phyloP scores from a whole-genome alignment of 2,113 vertebrate genomes.

The Talpa occidentalis region DNA sequence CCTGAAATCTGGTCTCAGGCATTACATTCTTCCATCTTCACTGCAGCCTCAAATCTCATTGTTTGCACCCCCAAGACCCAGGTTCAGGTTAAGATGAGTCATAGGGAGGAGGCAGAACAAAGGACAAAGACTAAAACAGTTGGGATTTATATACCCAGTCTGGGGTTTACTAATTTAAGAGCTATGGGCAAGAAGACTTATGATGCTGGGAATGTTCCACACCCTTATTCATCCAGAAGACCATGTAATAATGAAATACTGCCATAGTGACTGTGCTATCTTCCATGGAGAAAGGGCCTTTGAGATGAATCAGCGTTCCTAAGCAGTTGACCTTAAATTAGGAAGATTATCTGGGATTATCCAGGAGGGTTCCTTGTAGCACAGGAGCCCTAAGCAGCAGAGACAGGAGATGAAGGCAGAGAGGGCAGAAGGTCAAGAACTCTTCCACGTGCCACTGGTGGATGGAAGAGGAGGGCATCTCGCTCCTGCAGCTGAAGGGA shows the following conservation, averaged over 20 bases:
- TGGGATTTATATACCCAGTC: background rate
- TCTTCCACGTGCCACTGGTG: rapidly evolving
- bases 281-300: background rate
- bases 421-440: background rate
- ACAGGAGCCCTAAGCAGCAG: background rate
- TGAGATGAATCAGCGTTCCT: background rate
- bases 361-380: background rate
- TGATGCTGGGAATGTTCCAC: background rate
- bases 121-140: background rate
- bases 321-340: background rate
- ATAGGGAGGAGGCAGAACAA: background rate
- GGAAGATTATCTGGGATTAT: background rate
- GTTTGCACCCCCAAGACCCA: background rate
- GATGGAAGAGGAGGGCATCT: background rate
- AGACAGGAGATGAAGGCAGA: background rate
- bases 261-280: too few species aligned
- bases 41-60: background rate
- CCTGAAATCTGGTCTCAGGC: background rate
- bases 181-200: background rate
- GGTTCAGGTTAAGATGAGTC: too few species aligned
- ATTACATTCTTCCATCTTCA: background rate
- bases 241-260: too few species aligned
- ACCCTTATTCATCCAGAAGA: background rate
- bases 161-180: background rate
- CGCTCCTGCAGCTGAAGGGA: too few species aligned